Percentiles rank a stretch among this genome's conserved stretches.
phyloP scores from a whole-genome alignment of 2,888 invertebrate species.

The Diarsia rubi region DNA sequence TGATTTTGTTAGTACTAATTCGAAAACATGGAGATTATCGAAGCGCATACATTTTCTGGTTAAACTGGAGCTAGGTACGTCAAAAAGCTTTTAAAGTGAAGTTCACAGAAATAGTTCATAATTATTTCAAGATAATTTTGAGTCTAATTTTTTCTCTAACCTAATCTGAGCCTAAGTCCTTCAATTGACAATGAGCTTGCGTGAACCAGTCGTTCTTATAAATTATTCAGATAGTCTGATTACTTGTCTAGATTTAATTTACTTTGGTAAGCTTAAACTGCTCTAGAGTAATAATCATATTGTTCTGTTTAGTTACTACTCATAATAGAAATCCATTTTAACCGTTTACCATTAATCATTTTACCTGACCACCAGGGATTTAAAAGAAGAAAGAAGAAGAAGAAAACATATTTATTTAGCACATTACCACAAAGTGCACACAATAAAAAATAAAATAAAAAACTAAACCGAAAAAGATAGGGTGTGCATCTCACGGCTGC shows the following conservation, averaged over 20 bases:
- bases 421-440: too few relatives aligned
- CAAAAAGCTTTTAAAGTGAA: neutral
- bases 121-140: neutral
- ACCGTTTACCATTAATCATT: too few relatives aligned
- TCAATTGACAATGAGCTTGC: neutral
- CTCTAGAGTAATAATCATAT: neutral
- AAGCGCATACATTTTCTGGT: neutral
- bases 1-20: neutral
- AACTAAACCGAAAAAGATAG: too few relatives aligned
- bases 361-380: too few relatives aligned
- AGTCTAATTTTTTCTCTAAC: neutral
- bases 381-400: too few relatives aligned
- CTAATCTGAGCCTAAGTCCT: slow-evolving; percentile 7
- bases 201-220: slow-evolving; percentile 1
- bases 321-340: too few relatives aligned
- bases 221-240: slow-evolving; percentile 23
- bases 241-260: slow-evolving; percentile 4
- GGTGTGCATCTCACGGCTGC: too few relatives aligned
- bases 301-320: neutral
- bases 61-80: neutral
- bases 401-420: too few relatives aligned
- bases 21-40: neutral
- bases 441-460: too few relatives aligned
- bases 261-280: neutral
- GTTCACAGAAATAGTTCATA: neutral